Percentiles rank a stretch among this genome's conserved stretches.
Conservation (phyloP, 1,140 invertebrate species). For the Tetramorium simillimum region DNA sequence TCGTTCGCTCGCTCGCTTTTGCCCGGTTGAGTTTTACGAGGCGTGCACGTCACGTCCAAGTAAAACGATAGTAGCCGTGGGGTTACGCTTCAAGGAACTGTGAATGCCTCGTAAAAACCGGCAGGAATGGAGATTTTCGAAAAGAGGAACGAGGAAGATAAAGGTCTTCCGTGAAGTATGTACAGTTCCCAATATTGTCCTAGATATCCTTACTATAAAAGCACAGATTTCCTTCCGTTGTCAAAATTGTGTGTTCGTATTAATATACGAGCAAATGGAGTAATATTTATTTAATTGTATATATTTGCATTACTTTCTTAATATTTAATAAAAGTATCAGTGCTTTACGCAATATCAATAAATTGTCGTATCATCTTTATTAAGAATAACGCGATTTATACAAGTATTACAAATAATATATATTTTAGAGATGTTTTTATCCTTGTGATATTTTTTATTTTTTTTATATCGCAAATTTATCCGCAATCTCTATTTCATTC, state of each 20-base stretch:
- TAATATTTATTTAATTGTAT: neutral
- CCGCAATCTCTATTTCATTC: neutral
- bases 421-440: neutral
- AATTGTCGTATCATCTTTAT: neutral
- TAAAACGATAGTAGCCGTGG: slow-evolving; percentile 67
- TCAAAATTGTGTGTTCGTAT: neutral
- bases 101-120: slow-evolving; percentile 71
- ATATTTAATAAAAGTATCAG: neutral
- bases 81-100: slow-evolving; percentile 71
- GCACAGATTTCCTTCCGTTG: neutral
- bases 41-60: slow-evolving; percentile 65
- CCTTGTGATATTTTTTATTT: neutral
- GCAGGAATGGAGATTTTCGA: slow-evolving; percentile 64
- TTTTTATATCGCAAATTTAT: neutral
- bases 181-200: neutral
- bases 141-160: slow-evolving; percentile 25
- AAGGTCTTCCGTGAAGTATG: neutral
- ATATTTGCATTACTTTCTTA: neutral
- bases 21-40: slow-evolving; percentile 75
- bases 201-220: neutral
- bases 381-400: neutral
- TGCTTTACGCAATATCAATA: neutral
- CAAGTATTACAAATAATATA: neutral
- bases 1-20: slow-evolving; percentile 4
- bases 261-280: neutral